Percentiles rank a stretch among this genome's conserved stretches.
Conservation (phyloP, 2,888 invertebrate species). For the Cactoblastis cactorum region DNA sequence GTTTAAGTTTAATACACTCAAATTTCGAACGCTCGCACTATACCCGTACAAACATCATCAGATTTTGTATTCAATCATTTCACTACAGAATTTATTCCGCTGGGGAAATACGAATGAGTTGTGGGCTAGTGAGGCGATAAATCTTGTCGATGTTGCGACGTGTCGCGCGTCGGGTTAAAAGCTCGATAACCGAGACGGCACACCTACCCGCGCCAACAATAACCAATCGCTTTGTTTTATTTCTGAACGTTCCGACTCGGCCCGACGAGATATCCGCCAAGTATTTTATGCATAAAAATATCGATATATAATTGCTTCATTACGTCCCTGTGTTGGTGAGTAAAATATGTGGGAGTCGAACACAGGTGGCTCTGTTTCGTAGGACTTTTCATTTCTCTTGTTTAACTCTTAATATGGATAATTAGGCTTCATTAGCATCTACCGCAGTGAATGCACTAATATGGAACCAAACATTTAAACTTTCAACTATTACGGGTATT, state of each 20-base stretch:
- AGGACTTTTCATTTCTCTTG: constrained; percentile 21
- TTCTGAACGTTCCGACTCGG: constrained; percentile 57
- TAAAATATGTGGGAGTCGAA: constrained; percentile 77
- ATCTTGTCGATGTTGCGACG: constrained; percentile 73
- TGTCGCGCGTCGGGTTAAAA: constrained; percentile 78
- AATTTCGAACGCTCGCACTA: constrained; percentile 11
- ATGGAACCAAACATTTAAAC: background rate
- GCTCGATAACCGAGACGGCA: constrained; percentile 76
- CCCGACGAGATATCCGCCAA: constrained; percentile 71
- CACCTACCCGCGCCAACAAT: constrained; percentile 76
- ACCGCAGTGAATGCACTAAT: constrained; percentile 16
- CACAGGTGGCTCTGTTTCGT: constrained; percentile 57
- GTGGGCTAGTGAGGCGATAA: constrained; percentile 75
- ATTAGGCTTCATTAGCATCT: constrained; percentile 36
- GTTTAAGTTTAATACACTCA: constrained; percentile 13
- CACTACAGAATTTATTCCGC: constrained; percentile 65
- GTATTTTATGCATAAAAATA: constrained; percentile 80
- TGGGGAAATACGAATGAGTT: constrained; percentile 73
- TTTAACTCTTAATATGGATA: constrained; percentile 30
- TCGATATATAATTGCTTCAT: constrained; percentile 80
- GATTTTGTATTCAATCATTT: constrained; percentile 58
- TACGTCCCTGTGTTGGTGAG: constrained; percentile 77
- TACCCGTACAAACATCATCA: constrained; percentile 32
- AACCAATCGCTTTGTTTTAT: constrained; percentile 73
- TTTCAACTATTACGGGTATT: constrained; percentile 1